A percentile compares a stretch with the other conserved stretches of the same genome.
Conservation (phyloP, 2,113 vertebrate species). For the Labeo catla region DNA sequence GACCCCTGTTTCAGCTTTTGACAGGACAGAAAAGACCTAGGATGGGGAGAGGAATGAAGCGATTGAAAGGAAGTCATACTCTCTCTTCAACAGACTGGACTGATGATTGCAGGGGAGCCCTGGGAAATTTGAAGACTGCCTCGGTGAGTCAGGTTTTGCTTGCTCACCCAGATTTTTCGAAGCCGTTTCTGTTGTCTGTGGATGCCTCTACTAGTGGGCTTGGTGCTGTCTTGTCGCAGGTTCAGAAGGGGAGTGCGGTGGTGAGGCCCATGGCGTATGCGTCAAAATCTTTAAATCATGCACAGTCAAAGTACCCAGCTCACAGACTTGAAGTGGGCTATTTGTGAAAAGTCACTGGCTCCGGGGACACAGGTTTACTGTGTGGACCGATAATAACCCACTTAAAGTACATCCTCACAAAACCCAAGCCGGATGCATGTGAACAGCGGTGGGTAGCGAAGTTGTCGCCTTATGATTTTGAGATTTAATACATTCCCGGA, state of each 20-base stretch:
- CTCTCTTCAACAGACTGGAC: background rate
- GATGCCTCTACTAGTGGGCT: conserved; percentile 40
- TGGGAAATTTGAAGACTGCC: background rate
- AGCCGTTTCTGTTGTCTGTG: conserved; percentile 32
- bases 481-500: conserved; percentile 32
- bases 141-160: conserved; percentile 35
- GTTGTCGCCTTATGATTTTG: conserved; percentile 29
- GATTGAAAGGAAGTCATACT: background rate
- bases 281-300: background rate
- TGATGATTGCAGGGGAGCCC: background rate
- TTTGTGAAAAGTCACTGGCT: conserved; percentile 42
- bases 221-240: conserved; percentile 7
- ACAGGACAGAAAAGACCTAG: conserved; percentile 16
- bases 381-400: background rate
- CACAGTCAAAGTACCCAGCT: conserved; percentile 1
- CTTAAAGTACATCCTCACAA: conserved; percentile 36
- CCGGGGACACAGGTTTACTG: conserved; percentile 31
- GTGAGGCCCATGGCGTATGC: background rate
- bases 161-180: conserved; percentile 32
- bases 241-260: background rate
- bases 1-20: conserved; percentile 32
- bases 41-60: background rate
- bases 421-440: conserved; percentile 46
- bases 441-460: conserved; percentile 33
- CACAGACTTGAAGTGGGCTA: conserved; percentile 47